These are phyloP conservation scores for Cosmia trapezina DNA, from an alignment of 2,888 invertebrate genomes.

Conservation along the genomic window DNA sequence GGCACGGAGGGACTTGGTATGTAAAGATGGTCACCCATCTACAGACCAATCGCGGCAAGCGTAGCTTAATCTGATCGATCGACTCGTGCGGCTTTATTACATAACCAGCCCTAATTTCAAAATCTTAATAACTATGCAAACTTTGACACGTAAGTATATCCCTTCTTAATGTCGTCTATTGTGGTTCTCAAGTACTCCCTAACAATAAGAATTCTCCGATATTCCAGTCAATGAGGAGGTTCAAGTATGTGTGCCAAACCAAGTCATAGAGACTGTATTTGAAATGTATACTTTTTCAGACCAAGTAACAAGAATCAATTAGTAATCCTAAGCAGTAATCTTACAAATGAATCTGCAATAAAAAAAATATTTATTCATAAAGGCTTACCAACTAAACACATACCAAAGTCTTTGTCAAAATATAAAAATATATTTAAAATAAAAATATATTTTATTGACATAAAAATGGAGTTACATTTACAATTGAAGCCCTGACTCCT, in stretches of 20 bases:
- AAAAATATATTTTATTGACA: too few relatives aligned
- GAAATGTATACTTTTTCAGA: not conserved
- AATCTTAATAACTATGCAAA: not conserved
- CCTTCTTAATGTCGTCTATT: not conserved
- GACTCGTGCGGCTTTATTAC: too few relatives aligned
- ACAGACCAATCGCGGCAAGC: too few relatives aligned
- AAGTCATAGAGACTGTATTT: not conserved
- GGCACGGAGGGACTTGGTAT: too few relatives aligned
- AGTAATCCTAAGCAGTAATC: not conserved
- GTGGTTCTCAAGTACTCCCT: not conserved
- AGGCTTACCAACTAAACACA: too few relatives aligned
- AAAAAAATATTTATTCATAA: too few relatives aligned
- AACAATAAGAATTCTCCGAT: not conserved
- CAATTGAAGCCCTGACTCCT: too few relatives aligned
- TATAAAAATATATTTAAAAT: too few relatives aligned
- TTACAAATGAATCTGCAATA: not conserved
- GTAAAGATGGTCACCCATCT: too few relatives aligned
- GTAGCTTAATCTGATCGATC: too few relatives aligned
- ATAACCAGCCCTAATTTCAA: not conserved
- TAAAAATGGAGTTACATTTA: too few relatives aligned
- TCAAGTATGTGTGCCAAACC: not conserved
- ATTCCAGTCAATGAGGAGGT: conserved; percentile 5
- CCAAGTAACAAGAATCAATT: not conserved
- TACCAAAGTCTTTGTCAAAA: too few relatives aligned
- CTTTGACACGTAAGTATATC: not conserved